Evolutionary conservation across 1,140 invertebrate species (phyloP).

Genomic region (Aphaenogaster floridana): DNA sequence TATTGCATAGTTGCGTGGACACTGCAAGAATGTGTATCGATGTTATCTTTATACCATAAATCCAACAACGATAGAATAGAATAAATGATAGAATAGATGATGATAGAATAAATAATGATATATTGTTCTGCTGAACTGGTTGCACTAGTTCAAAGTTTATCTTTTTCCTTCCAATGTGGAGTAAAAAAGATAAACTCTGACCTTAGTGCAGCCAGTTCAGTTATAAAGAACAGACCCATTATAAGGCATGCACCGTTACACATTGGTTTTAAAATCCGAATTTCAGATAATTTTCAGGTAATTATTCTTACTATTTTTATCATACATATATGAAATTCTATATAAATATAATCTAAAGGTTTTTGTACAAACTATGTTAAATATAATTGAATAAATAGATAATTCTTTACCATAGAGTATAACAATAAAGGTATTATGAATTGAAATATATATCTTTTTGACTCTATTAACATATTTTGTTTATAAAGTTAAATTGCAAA

Average conservation of each 20-base stretch:
- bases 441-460: background rate
- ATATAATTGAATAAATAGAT: background rate
- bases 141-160: too few species aligned
- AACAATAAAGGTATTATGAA: background rate
- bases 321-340: background rate
- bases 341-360: background rate
- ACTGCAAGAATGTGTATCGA: constrained; percentile 85
- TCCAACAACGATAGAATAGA: background rate
- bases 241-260: too few species aligned
- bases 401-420: background rate
- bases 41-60: background rate
- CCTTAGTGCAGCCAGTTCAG: too few species aligned
- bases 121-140: too few species aligned
- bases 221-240: too few species aligned
- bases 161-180: too few species aligned
- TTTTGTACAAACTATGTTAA: background rate
- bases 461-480: background rate
- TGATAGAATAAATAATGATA: background rate
- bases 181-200: too few species aligned
- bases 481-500: constrained; percentile 17
- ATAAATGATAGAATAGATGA: background rate
- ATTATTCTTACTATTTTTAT: background rate
- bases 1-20: constrained; percentile 89
- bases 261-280: too few species aligned
- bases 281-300: too few species aligned